Base-by-base conservation (phyloP, 2,797 vertebrate genomes). In the Premnoplex brunnescens region DNA sequence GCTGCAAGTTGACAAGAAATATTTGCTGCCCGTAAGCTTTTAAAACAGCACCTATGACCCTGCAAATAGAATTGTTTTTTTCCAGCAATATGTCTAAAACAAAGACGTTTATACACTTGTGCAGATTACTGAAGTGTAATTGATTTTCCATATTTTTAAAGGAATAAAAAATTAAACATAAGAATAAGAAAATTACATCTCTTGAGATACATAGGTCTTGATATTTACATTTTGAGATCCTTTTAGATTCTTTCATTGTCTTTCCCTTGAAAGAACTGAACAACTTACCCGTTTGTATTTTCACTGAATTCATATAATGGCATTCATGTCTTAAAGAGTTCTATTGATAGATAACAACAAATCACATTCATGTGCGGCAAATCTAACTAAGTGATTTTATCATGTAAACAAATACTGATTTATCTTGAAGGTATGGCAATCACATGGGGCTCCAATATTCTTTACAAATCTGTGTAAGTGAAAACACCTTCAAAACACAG, bases 1-100 rank as follows among this genome's bases (percentile, higher is more conserved):
- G 75, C 92, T 97, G 88, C 80, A 96, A 36, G 88, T 91, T 97
- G 96, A 96, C 96, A 97, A 95, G 96, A 97, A 96, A 94, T 96
- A 97, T 95, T 97, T 97, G 88, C 93, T 96, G 41, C 85, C 46
- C 87, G 69, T 92, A 91, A 95, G 48, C 71, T 92, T 77, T 91
- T 64, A 52, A 36, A 89, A 66, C 22, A 85, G 17, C 51, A 85
- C 9, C 37, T 56, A 27, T 81, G 66, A 80, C 43, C n/a, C n/a
- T 60, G 44, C 14, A 89, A 88, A 63, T 36, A 81, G 17, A 79
- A 39, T 34, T 27, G 7, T 43, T 72, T 89, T 86, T 72, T 21
- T 1, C 14, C 32, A 49, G 18, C 8, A 43, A 22, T 59, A 36
- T 36, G 10, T 72, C 72, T 88, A 55, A 72, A 85, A 43, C 37